These are phyloP conservation scores for Dione juno DNA, from an alignment of 2,888 invertebrate species.

Conservation along the genomic window DNA sequence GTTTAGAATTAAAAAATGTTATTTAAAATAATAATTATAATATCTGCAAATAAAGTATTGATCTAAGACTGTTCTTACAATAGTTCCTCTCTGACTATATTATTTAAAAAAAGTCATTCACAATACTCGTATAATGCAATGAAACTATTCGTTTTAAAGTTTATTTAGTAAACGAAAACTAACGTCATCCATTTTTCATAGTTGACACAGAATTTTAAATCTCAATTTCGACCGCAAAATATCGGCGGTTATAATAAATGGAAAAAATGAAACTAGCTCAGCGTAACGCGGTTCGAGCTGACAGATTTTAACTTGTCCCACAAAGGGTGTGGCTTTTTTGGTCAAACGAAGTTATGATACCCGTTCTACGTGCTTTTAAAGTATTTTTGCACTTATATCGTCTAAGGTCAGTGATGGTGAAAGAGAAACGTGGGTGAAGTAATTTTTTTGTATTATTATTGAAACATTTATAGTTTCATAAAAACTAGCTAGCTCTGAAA, in stretches of 20 bases:
- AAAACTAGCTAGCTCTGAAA: no score
- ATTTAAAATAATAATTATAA: no score
- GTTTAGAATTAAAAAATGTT: no score
- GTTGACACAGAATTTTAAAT: conserved; percentile 47
- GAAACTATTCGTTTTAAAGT: conserved; percentile 37
- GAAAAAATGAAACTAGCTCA: conserved; percentile 28
- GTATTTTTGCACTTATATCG: background rate
- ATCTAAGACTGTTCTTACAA: no score
- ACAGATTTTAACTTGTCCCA: conserved; percentile 29
- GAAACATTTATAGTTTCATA: no score
- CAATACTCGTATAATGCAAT: conserved; percentile 20
- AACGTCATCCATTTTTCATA: conserved; percentile 45
- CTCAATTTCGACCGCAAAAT: conserved; percentile 48
- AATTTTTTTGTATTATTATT: background rate
- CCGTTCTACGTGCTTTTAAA: conserved; percentile 14
- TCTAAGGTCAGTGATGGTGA: background rate
- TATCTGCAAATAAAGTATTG: no score
- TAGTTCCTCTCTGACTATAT: no score
- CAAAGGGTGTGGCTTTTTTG: conserved; percentile 20
- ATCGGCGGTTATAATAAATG: conserved; percentile 40
- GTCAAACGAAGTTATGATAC: conserved; percentile 29
- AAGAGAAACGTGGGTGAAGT: background rate
- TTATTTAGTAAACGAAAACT: conserved; percentile 36
- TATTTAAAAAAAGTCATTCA: background rate
- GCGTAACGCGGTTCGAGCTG: conserved; percentile 34